Base-by-base conservation (phyloP, 2,888 invertebrate species). In the Rhaphigaster nebulosa region DNA sequence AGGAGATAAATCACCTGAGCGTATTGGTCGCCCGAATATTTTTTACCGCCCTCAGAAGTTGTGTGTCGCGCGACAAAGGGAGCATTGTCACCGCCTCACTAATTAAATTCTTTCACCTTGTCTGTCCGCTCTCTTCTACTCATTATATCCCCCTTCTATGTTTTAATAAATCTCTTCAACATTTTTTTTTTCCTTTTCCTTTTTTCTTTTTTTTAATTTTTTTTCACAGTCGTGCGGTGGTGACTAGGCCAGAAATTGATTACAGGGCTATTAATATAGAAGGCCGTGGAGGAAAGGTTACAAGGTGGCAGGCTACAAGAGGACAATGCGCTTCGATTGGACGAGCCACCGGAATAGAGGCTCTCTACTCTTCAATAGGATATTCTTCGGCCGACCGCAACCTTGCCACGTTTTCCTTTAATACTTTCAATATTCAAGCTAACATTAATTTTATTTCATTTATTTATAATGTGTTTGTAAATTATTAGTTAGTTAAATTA, bases 51-150 rank as follows among this genome's bases (percentile, higher is more conserved):
- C 38, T 41, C 38, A 56, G 15, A 50, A 84, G 84, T 50, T 84
- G 84, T 84, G 84, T 60, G 60, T 41, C 60, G 20, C 23, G 20
- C 34, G 88, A 88, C 52, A 88, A 56, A 38, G 52, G 88, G 6
- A 34, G 29, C 41, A 56, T 52, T 54, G 87, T 54, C 87, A 29
- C 87, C 87, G 4, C 34, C 18, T 6, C 18, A 45, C 89, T 89
- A 89, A 89, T 89, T 89, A 89, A 89, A 89, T 76, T 89, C 89
- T 89, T 89, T 89, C 89, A 76, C 1, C 29, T 80, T 80, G 50
- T 76, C 38, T 76, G 26, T 76, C 3, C 54, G 0, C 13, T 10
- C 52, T 56, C 56, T n/a, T 5, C 29, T 23, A 76, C 89, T 89
- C 70, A 89, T 89, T 89, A 89, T 89, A 76, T 76, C n/a, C 26